Conservation (phyloP, 2,113 vertebrate genomes). For the Aptenodytes forsteri region DNA sequence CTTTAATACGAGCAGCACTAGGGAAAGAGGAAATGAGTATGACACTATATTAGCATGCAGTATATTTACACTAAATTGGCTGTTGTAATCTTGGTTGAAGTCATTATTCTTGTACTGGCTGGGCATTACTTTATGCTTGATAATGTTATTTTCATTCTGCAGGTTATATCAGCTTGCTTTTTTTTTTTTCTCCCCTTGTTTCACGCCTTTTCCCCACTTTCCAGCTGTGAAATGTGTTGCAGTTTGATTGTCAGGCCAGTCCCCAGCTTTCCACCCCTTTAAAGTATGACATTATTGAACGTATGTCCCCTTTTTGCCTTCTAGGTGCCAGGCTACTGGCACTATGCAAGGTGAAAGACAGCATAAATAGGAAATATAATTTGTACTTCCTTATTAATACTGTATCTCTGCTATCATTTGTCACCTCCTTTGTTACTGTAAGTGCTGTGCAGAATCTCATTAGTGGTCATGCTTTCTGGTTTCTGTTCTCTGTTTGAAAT, state of each 20-base stretch:
- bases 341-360: neutral
- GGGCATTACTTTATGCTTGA: neutral
- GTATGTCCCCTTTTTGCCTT: neutral
- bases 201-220: neutral
- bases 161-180: neutral
- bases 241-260: neutral
- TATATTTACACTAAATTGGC: conserved; percentile 2
- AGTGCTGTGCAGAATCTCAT: conserved; percentile 51
- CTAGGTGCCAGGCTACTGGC: neutral
- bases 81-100: neutral
- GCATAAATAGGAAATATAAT: conserved; percentile 26
- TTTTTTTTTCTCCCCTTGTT: neutral
- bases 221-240: neutral
- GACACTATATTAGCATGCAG: neutral
- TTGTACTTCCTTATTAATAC: conserved; percentile 41
- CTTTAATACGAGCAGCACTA: neutral
- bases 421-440: conserved; percentile 54
- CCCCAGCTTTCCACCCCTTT: neutral
- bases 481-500: conserved; percentile 57
- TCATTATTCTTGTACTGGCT: neutral
- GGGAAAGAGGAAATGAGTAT: neutral
- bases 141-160: neutral
- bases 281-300: neutral
- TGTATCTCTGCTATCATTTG: conserved; percentile 40
- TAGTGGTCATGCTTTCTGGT: conserved; percentile 65